Percentiles rank a stretch among this genome's conserved stretches.
phyloP scores from a whole-genome alignment of 2,797 vertebrate genomes.

The Malacoctenus gilli region DNA sequence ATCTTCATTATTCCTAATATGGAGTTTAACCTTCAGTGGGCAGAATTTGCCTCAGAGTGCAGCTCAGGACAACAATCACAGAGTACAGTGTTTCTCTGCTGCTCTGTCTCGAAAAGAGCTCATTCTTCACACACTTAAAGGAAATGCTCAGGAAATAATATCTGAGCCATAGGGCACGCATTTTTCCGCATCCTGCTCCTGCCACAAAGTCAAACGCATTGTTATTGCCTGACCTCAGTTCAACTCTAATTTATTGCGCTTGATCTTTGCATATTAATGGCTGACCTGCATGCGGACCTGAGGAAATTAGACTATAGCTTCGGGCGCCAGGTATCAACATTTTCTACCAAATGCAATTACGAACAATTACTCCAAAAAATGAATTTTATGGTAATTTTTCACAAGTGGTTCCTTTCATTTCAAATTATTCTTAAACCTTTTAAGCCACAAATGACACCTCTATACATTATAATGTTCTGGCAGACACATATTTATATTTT shows the following conservation, averaged over 20 bases:
- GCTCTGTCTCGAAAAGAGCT: slow-evolving; percentile 17
- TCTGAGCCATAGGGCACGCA: slow-evolving; percentile 11
- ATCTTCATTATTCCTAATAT: slow-evolving; percentile 22
- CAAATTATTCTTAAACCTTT: no score
- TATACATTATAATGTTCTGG: no score
- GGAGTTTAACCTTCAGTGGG: slow-evolving; percentile 23
- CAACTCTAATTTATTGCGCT: slow-evolving; percentile 22
- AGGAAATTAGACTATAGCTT: slow-evolving; percentile 2
- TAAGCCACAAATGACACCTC: no score
- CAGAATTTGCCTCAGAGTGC: slow-evolving; percentile 1
- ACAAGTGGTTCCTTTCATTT: background rate
- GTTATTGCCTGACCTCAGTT: slow-evolving; percentile 17
- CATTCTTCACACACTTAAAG: slow-evolving; percentile 8
- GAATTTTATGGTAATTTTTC: background rate
- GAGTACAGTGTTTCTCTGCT: slow-evolving; percentile 10
- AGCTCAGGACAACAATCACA: slow-evolving; percentile 20
- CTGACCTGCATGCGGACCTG: slow-evolving; percentile 13
- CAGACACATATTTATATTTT: no score
- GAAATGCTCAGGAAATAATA: slow-evolving; percentile 14
- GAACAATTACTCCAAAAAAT: background rate
- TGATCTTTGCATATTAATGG: slow-evolving; percentile 16
- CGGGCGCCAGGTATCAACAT: background rate
- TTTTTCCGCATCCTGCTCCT: slow-evolving; percentile 15
- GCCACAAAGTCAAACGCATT: slow-evolving; percentile 1
- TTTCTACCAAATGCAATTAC: no score